Evolutionary conservation across 2,888 invertebrate genomes (phyloP).

Genomic region (Coleophora deauratella): DNA sequence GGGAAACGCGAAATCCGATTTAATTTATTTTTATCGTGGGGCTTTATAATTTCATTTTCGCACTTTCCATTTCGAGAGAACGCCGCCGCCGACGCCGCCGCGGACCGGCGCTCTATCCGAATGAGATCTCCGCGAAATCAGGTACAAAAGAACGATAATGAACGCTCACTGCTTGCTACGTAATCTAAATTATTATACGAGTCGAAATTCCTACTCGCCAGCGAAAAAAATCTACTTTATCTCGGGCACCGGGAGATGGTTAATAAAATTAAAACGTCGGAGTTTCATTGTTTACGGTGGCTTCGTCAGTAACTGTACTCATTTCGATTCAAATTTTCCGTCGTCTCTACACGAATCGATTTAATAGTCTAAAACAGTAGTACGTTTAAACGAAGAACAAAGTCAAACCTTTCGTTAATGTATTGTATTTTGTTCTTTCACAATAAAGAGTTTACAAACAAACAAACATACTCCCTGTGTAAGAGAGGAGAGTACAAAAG

Average conservation of each 20-base stretch:
- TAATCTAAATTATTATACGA: constrained; percentile 74
- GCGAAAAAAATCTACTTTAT: constrained; percentile 72
- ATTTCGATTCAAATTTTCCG: constrained; percentile 55
- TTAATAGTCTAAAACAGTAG: constrained; percentile 30
- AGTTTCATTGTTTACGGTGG: constrained; percentile 54
- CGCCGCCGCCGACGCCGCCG: constrained; percentile 65
- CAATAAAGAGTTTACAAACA: too few species aligned
- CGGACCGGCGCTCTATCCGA: constrained; percentile 70
- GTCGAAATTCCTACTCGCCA: constrained; percentile 69
- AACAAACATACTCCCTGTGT: constrained; percentile 19
- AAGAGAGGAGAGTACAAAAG: constrained; percentile 22
- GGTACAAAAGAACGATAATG: constrained; percentile 75
- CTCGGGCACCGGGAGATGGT: constrained; percentile 59
- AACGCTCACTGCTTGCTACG: constrained; percentile 72
- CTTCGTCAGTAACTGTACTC: constrained; percentile 39
- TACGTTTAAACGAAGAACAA: constrained; percentile 24
- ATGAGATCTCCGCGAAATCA: constrained; percentile 73
- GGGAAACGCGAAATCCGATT: constrained; percentile 71
- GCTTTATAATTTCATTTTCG: constrained; percentile 75
- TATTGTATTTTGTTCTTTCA: too few species aligned
- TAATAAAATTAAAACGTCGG: constrained; percentile 70
- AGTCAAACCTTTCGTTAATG: constrained; percentile 19
- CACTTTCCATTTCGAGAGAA: constrained; percentile 72
- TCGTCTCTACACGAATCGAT: constrained; percentile 30
- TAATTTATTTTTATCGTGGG: constrained; percentile 75